A percentile compares a stretch with the other conserved stretches of the same genome.
Conservation (phyloP, 2,113 vertebrate species). For the Saccopteryx bilineata region DNA sequence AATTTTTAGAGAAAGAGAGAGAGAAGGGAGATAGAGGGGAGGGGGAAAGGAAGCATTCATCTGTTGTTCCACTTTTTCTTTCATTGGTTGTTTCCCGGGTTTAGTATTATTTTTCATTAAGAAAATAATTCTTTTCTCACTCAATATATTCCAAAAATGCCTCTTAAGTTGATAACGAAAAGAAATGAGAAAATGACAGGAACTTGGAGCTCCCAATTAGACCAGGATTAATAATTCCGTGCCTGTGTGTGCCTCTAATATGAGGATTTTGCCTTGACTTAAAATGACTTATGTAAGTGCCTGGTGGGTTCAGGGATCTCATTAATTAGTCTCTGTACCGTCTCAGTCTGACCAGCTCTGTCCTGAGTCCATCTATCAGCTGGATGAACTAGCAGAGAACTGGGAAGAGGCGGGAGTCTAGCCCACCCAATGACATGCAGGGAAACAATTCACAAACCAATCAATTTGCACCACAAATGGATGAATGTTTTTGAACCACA, state of each 20-base stretch:
- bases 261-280: neutral
- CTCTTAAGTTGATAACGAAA: neutral
- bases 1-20: no score
- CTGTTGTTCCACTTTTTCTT: no score
- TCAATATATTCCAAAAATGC: neutral
- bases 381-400: neutral
- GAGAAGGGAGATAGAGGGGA: no score
- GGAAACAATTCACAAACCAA: no score
- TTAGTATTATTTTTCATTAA: neutral
- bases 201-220: neutral
- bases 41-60: no score
- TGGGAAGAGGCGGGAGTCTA: no score
- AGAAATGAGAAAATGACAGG: neutral
- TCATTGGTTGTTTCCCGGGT: no score
- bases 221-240: no score
- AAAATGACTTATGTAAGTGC: neutral
- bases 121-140: neutral
- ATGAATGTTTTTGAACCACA: neutral
- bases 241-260: neutral
- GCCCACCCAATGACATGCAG: accelerated
- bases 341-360: neutral
- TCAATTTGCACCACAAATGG: accelerated
- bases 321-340: accelerated
- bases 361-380: neutral
- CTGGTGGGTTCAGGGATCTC: neutral